Percentiles rank a stretch among this genome's conserved stretches.
Evolutionary conservation across 2,888 invertebrate genomes (phyloP).

Genomic region (Ochropacha duplaris): DNA sequence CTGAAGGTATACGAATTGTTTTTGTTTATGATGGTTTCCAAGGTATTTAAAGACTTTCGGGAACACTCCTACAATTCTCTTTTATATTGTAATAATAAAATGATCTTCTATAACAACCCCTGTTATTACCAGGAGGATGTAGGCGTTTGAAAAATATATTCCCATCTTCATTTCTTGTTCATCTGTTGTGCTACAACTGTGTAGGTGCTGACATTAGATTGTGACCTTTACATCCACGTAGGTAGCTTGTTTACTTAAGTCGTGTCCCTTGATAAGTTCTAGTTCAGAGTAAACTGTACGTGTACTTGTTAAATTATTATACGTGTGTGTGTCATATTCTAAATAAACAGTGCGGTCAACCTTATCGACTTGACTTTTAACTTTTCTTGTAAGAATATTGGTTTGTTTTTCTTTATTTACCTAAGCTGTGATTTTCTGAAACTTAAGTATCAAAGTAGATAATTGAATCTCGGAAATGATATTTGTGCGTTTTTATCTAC

Average conservation of each 20-base stretch:
- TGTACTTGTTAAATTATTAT: neutral
- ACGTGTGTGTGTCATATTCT: neutral
- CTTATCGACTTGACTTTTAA: neutral
- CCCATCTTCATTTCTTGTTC: neutral
- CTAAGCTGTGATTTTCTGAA: too few species aligned
- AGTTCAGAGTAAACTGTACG: neutral
- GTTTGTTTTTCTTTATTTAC: neutral
- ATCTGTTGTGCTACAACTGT: conserved; percentile 19
- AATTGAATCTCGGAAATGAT: too few species aligned
- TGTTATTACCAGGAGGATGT: neutral
- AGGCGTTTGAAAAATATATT: neutral
- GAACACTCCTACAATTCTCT: neutral
- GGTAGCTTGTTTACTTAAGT: conserved; percentile 27
- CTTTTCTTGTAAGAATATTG: neutral
- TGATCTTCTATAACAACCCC: neutral
- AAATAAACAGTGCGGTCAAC: neutral
- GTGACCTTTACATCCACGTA: conserved; percentile 40
- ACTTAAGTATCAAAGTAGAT: too few species aligned
- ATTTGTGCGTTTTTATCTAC: too few species aligned
- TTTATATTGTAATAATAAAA: too few species aligned
- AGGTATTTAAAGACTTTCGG: neutral
- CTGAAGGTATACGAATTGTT: neutral
- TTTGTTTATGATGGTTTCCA: neutral
- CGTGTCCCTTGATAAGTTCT: neutral
- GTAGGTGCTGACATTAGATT: conserved; percentile 35